phyloP scores from a whole-genome alignment of 2,797 vertebrate species.

The Triplophysa yarkandensis region DNA sequence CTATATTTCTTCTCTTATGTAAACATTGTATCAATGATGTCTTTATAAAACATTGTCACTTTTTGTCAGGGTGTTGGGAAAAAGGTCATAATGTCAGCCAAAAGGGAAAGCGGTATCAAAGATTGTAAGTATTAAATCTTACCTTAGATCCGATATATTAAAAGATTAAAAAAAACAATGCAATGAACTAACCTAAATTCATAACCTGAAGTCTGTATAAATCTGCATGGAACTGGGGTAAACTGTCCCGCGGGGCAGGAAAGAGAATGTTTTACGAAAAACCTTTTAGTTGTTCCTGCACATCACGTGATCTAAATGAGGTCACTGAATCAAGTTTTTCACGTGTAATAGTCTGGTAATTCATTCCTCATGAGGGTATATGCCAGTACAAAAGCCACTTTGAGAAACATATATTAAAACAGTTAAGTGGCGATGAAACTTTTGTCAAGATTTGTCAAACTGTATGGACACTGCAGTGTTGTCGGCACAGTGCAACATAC shows the following conservation, averaged over 20 bases:
- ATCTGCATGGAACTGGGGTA: slow-evolving; percentile 22
- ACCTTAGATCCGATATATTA: neutral
- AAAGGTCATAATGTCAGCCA: neutral
- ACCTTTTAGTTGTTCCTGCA: slow-evolving; percentile 22
- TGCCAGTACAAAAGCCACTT: neutral
- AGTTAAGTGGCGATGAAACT: slow-evolving; percentile 1
- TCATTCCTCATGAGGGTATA: neutral
- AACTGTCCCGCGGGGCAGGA: slow-evolving; percentile 26
- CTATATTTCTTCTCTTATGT: no score
- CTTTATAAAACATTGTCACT: neutral
- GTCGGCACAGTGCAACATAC: neutral
- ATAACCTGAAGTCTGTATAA: slow-evolving; percentile 19
- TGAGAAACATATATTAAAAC: neutral
- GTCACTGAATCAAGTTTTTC: neutral
- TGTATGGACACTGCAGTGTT: neutral
- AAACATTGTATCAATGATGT: no score
- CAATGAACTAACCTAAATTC: slow-evolving; percentile 39
- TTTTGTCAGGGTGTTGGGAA: neutral
- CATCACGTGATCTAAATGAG: neutral
- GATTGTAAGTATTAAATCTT: neutral
- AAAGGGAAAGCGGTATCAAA: neutral
- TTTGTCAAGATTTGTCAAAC: neutral
- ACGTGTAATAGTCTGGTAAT: neutral
- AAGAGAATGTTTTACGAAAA: slow-evolving; percentile 34
- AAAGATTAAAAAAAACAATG: neutral